Conservation (phyloP, 2,113 vertebrate genomes). For the Pogonocichla stellata region DNA sequence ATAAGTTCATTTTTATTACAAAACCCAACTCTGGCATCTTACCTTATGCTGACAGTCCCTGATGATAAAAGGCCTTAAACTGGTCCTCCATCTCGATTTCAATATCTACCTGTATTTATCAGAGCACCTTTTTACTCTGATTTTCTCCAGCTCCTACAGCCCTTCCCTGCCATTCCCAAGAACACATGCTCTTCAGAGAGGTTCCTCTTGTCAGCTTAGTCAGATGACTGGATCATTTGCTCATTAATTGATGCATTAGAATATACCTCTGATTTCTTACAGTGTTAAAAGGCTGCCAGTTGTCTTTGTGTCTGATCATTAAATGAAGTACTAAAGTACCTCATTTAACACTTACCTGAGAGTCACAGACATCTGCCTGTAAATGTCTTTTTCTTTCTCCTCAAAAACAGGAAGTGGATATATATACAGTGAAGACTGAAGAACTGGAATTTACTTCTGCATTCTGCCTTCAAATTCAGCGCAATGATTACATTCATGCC, state of each 20-base stretch:
- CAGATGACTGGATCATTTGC: neutral
- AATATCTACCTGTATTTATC: neutral
- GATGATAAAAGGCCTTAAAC: neutral
- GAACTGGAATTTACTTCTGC: slow-evolving; percentile 91
- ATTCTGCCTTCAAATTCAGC: slow-evolving; percentile 95
- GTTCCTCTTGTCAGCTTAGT: neutral
- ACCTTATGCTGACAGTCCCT: neutral
- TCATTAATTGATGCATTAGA: neutral
- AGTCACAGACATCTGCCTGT: neutral
- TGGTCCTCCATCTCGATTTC: neutral
- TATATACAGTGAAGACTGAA: slow-evolving; percentile 94
- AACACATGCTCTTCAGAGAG: neutral
- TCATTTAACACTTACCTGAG: neutral
- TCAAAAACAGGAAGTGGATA: slow-evolving; percentile 89
- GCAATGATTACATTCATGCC: slow-evolving; percentile 95
- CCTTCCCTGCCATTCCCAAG: neutral
- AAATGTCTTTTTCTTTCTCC: neutral
- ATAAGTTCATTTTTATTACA: neutral
- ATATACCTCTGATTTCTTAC: neutral
- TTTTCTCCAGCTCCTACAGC: neutral
- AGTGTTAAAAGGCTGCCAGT: neutral
- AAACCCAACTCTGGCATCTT: neutral
- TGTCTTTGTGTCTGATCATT: neutral
- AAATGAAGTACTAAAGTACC: neutral
- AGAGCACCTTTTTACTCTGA: neutral